Percentiles rank a stretch among this genome's conserved stretches.
These are phyloP conservation scores for Plectus sambesii DNA, from an alignment of 1,140 invertebrate genomes.

Conservation along the genomic window DNA sequence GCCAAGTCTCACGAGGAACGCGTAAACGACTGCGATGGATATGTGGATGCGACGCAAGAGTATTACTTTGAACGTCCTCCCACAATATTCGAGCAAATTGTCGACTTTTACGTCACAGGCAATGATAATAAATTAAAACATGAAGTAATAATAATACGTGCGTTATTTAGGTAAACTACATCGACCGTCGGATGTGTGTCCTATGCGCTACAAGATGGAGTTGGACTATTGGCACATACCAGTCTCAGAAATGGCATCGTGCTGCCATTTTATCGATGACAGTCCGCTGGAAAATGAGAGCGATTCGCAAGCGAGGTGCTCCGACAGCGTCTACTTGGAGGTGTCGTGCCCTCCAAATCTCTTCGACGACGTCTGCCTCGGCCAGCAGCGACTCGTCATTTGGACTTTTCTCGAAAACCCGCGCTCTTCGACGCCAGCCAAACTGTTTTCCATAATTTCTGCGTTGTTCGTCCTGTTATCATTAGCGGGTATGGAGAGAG, in stretches of 20 bases:
- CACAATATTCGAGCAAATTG: constrained; percentile 37
- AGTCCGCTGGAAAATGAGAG: constrained; percentile 3
- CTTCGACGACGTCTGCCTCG: constrained; percentile 37
- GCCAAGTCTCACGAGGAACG: constrained; percentile 35
- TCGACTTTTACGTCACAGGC: constrained; percentile 34
- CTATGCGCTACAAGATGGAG: constrained; percentile 39
- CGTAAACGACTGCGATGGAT: constrained; percentile 37
- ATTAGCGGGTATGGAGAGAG: constrained; percentile 23
- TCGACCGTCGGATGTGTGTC: constrained; percentile 40
- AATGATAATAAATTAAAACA: constrained; percentile 1
- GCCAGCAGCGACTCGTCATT: constrained; percentile 23
- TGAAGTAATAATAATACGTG: constrained; percentile 18
- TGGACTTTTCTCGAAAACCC: constrained; percentile 43
- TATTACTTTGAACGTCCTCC: constrained; percentile 39
- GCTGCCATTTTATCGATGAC: constrained; percentile 34
- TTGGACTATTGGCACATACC: constrained; percentile 42
- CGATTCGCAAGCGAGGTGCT: neutral
- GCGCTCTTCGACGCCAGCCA: constrained; percentile 35
- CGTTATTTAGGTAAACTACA: constrained; percentile 36
- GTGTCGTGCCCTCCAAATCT: constrained; percentile 23
- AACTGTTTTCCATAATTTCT: constrained; percentile 39
- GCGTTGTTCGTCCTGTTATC: constrained; percentile 41
- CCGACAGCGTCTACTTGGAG: constrained; percentile 23
- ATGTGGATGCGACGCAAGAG: constrained; percentile 28
- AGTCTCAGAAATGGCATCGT: constrained; percentile 26